A percentile compares a stretch with the other conserved stretches of the same genome.
Conservation (phyloP, 2,888 invertebrate species). For the Phortica magna region DNA sequence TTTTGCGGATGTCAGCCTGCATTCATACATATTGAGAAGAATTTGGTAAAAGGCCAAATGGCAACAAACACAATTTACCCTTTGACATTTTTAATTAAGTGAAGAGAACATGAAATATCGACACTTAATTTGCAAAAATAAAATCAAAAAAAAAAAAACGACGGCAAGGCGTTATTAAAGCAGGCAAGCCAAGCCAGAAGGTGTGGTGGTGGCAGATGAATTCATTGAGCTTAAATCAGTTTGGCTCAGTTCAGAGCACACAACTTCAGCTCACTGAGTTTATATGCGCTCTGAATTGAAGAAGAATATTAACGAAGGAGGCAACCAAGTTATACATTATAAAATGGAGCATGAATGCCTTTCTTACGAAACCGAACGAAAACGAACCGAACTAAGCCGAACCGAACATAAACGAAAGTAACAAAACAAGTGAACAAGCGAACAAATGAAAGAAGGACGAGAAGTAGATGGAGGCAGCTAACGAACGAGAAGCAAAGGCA, state of each 20-base stretch:
- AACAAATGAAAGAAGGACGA: conserved; percentile 47
- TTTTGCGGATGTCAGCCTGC: no score
- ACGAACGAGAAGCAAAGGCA: conserved; percentile 38
- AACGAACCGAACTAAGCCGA: conserved; percentile 4
- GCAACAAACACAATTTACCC: conserved; percentile 53
- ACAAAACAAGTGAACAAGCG: conserved; percentile 65
- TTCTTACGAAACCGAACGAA: not conserved
- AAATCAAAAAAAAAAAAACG: conserved; percentile 13
- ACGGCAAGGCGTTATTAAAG: conserved; percentile 55
- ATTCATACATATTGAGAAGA: not conserved
- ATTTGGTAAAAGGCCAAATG: not conserved
- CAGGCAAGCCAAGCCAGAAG: conserved; percentile 35
- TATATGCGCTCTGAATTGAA: conserved; percentile 59
- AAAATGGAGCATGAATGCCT: not conserved
- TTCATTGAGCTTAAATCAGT: not conserved
- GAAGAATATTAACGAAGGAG: conserved; percentile 63
- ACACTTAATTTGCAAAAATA: conserved; percentile 65
- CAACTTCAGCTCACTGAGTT: not conserved
- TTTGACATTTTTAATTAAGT: conserved; percentile 72
- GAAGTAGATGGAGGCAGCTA: not conserved
- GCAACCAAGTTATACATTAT: conserved; percentile 62
- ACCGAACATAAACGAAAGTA: conserved; percentile 22
- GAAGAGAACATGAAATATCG: conserved; percentile 69
- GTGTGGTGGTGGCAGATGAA: conserved; percentile 44
- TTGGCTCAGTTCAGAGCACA: not conserved